phyloP scores from a whole-genome alignment of 2,888 invertebrate species.

The Mimas tiliae region DNA sequence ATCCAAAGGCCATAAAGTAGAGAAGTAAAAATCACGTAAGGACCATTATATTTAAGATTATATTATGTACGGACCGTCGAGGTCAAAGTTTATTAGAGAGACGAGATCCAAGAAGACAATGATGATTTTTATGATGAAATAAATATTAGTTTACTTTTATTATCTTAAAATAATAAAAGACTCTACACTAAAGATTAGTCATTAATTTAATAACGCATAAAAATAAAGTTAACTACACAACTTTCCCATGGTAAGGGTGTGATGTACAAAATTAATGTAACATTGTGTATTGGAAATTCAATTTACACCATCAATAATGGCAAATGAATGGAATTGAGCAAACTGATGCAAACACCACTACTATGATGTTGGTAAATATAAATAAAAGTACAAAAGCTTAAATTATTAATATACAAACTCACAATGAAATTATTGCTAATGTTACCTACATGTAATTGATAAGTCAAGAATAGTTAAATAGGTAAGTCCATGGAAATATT shows the following conservation, averaged over 20 bases:
- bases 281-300: slow-evolving; percentile 17
- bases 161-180: too few species aligned
- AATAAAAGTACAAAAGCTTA: slow-evolving; percentile 25
- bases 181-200: too few species aligned
- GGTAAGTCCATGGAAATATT: not conserved
- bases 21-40: too few species aligned
- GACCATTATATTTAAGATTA: too few species aligned
- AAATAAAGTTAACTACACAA: not conserved
- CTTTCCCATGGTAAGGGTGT: slow-evolving; percentile 3
- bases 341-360: not conserved
- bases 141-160: too few species aligned
- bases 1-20: too few species aligned
- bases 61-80: too few species aligned
- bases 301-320: not conserved
- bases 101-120: too few species aligned
- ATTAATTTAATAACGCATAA: too few species aligned
- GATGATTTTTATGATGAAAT: too few species aligned
- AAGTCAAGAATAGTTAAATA: not conserved
- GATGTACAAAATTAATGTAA: not conserved
- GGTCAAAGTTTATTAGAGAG: too few species aligned
- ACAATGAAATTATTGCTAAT: slow-evolving; percentile 21
- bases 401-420: slow-evolving; percentile 21
- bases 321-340: slow-evolving; percentile 19
- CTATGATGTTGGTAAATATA: not conserved
- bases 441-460: not conserved